phyloP scores from a whole-genome alignment of 2,113 vertebrate species.

The Acrocephalus arundinaceus region DNA sequence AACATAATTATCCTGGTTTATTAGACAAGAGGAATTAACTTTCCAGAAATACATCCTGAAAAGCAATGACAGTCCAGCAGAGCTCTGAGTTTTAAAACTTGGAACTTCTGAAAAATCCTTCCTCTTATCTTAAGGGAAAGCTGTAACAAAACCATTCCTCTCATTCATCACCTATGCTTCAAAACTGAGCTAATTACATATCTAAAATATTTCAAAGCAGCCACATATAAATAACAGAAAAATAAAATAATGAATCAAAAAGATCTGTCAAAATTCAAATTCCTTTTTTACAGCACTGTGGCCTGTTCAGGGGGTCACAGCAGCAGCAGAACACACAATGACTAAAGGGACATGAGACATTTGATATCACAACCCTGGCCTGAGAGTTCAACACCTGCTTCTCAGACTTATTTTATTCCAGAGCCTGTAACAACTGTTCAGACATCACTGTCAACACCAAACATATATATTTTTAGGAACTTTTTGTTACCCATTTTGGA shows the following conservation, averaged over 20 bases:
- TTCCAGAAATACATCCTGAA: neutral
- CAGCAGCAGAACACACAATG: neutral
- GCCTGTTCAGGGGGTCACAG: neutral
- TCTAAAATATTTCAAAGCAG: neutral
- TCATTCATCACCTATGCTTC: neutral
- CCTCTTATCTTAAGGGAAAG: neutral
- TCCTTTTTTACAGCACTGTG: fast-evolving
- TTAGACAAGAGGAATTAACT: neutral
- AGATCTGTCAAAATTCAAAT: neutral
- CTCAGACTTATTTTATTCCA: neutral
- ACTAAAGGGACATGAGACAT: neutral
- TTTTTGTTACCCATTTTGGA: neutral
- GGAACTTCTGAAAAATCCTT: neutral
- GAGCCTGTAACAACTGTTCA: neutral
- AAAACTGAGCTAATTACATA: neutral
- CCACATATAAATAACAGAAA: neutral
- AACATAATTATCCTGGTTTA: neutral
- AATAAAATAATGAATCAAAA: neutral
- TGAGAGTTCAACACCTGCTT: neutral
- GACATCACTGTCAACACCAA: neutral
- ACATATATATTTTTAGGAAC: neutral
- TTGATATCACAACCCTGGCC: neutral
- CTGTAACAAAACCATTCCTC: neutral
- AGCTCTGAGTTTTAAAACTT: neutral
- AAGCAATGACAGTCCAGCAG: neutral